A percentile compares a stretch with the other conserved stretches of the same genome.
Conservation (phyloP, 2,888 invertebrate species). For the Sarcophaga caerulescens region DNA sequence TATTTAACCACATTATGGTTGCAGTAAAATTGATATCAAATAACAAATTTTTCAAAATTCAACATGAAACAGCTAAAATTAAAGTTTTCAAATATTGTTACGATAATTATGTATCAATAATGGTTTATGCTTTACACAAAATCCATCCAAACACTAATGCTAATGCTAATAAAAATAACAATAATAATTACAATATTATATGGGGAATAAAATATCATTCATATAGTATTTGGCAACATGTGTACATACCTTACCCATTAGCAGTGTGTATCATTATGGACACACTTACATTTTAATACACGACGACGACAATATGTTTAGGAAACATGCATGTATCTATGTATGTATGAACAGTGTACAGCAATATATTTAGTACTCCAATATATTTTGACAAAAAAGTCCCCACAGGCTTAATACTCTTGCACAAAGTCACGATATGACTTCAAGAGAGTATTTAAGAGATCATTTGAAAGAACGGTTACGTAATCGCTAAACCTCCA, state of each 20-base stretch:
- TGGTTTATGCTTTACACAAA: constrained; percentile 48
- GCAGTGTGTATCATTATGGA: no score
- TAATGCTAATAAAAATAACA: constrained; percentile 15
- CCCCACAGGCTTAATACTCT: no score
- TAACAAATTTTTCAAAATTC: constrained; percentile 24
- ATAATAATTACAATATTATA: constrained; percentile 25
- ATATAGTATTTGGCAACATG: background rate
- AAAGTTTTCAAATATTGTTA: constrained; percentile 52
- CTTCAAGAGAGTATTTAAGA: no score
- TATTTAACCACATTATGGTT: constrained; percentile 65
- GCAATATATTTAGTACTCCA: no score
- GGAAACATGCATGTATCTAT: no score
- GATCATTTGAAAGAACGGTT: no score
- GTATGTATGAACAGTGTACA: no score
- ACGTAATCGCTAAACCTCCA: no score
- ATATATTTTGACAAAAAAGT: no score
- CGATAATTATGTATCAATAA: constrained; percentile 31
- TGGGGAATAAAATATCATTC: background rate
- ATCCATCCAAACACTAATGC: background rate
- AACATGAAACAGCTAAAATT: constrained; percentile 37
- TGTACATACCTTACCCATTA: background rate
- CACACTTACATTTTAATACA: no score
- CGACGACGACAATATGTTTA: no score
- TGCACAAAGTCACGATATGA: no score
- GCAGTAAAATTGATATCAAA: constrained; percentile 62